Evolutionary conservation across 2,888 invertebrate species (phyloP), one percentile per base, ranked within the genome.

Genomic region (Lithophane ornitopus): DNA sequence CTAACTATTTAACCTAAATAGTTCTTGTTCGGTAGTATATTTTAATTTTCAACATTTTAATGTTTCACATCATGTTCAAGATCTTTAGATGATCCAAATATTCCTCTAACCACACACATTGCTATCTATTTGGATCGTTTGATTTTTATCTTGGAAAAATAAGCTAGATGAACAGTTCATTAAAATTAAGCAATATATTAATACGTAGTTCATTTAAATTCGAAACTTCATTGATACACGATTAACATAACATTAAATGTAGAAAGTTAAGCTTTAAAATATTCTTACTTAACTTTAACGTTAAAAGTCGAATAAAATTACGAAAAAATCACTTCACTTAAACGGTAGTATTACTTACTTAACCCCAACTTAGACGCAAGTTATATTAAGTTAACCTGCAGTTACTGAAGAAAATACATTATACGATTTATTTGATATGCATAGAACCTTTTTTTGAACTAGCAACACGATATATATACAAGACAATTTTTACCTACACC

Each of bases 201-300:
- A 70, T 68, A 52, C 26, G 28, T 28, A 28, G 28, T 67, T 26
- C 39, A 49, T 70, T 62, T 44, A 65, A n/a, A 63, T 74, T 68
- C 9, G 41, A 68, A 44, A 44, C 26, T 68, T 65, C 56, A 63
- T 46, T 52, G 59, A 70, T 58, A 46, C 34, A 26, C 70, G 58
- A 77, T 77, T 82, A 54, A 71, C 70, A 81, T 81, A 73, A 46
- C 39, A 67, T 85, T 70, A 76, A 54, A 1, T 65, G 39, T 68
- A 77, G 70, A 85, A 85, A 82, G 68, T 85, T 76, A 54, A 78
- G 58, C 65, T 82, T 72, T 56, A 54, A 75, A 63, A 66, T 76
- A 76, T 72, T 84, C 70, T 49, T 63, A 61, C 63, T 22, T 46
- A 39, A 69, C n/a, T 54, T 81, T 44, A 28, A 74, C 16, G 46